Conservation (phyloP, 2,797 vertebrate species). For the Bovichtus variegatus region DNA sequence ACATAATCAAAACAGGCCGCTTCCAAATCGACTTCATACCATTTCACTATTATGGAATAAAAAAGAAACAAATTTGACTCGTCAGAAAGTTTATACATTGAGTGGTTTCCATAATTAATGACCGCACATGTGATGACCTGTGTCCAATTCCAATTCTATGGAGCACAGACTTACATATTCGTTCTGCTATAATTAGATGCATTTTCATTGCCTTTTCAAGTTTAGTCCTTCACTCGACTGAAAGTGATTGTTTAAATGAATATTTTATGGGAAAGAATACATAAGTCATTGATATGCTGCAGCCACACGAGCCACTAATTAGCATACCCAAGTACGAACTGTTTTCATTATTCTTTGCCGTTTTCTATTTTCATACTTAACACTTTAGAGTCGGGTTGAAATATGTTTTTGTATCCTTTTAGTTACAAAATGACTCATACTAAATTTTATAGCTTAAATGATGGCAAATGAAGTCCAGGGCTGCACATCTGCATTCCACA, state of each 20-base stretch:
- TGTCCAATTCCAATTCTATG: not conserved
- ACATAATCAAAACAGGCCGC: too few species aligned
- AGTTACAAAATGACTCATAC: not conserved
- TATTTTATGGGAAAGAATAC: conserved; percentile 11
- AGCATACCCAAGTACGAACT: not conserved
- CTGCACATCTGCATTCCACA: not conserved
- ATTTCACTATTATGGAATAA: too few species aligned
- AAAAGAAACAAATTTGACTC: too few species aligned
- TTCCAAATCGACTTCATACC: too few species aligned
- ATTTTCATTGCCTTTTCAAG: not conserved
- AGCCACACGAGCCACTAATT: conserved; percentile 1
- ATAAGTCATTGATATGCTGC: conserved; percentile 28
- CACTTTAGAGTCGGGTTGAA: not conserved
- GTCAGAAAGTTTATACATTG: too few species aligned
- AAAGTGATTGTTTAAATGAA: conserved; percentile 6
- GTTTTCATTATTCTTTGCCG: conserved; percentile 1
- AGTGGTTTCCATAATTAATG: too few species aligned
- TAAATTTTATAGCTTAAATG: not conserved
- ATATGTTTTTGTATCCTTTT: not conserved
- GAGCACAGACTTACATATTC: not conserved
- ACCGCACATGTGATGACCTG: too few species aligned
- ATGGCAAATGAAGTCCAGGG: accelerated
- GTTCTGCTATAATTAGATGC: not conserved
- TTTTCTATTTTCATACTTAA: conserved; percentile 6
- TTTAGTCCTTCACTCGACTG: not conserved